Base-by-base conservation (phyloP, 1,140 invertebrate genomes). In the Drosophila nigrodunni region DNA sequence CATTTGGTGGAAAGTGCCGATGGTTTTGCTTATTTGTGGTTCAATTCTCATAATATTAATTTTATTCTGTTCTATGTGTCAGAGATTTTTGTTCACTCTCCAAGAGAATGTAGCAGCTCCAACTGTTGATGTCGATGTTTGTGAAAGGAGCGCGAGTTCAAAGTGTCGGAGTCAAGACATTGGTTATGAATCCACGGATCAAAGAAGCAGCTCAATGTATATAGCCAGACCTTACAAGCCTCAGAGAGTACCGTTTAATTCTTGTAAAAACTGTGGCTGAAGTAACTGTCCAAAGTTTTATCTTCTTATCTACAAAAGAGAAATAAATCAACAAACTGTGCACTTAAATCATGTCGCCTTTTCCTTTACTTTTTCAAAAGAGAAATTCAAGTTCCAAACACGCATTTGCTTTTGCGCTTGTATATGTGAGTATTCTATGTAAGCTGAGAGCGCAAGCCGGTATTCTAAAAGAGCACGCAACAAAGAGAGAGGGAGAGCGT, bases 1-100 rank as follows among this genome's bases (percentile, higher is more conserved):
- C 7, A 21, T 72, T 2, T 60, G 74, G 37, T 80, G 68, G 79
- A 77, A 77, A 39, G 21, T 81, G 6, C 74, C 79, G 0, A 11
- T 80, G 4, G 5, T 80, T 11, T 46, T 80, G 4, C 46, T 78
- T 0, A 37, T 47, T 18, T 21, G 77, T 15, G 62, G 46, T 7
- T 47, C 58, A 3, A 5, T 71, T 44, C 52, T 82, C 6, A 15
- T 70, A 2, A 0, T 77, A 6, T 7, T 69, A 1, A 78, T 82
- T 13, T 6, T 25, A 0, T 10, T 39, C 2, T 64, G 52, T 9
- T 47, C 67, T 7, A 2, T 68, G 3, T 41, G 47, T 3, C 75
- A 82, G 34, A 15, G 11, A 18, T 4, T 75, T 11, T 2, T 66
- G 2, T 4, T 0, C 0, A 59, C 21, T 39, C 10, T 77, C 4